Base-by-base conservation (phyloP, 2,888 invertebrate species). In the Nephrotoma appendiculata region DNA sequence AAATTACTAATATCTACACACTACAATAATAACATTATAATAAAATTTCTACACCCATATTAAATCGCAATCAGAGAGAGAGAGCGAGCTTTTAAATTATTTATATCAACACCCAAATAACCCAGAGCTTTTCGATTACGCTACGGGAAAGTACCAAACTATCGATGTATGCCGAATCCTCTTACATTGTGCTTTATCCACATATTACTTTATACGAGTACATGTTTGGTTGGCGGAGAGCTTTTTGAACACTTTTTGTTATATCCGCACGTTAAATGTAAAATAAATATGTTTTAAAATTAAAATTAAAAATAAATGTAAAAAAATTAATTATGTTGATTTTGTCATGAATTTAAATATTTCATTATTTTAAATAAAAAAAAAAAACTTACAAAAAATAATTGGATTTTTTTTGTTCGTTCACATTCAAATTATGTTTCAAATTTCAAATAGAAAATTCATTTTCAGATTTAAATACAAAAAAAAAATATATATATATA, bases 1-100 rank as follows among this genome's bases (percentile, higher is more conserved):
- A 86, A 57, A 83, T 48, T 86, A 86, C 84, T 86, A 52, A 83
- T 86, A 31, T 42, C 41, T 86, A 83, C 42, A 43, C 57, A 83
- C 43, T 43, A 43, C 43, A 45, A 19, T 86, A 86, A 86, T 84
- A 85, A 43, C 86, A 86, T 83, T 86, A 85, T 57, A 57, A 71
- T 71, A 71, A 44, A 44, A 71, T 31, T 2, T 71, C 11, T 31
- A 71, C 31, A 19, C 7, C 71, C 1, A 31, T 9, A 3, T 3
- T 31, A 31, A 3, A 31, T 31, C 31, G 31, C 31, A 31, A 31
- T 31, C 31, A 31, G 31, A 31, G 31, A 31, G 31, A 31, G 31
- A 31, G 31, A 31, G 31, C 31, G 31, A 31, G 31, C 31, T 31
- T 31, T 31, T 7, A 9, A 19, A 11, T 31, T 7, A 71, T 44